Evolutionary conservation across 2,113 vertebrate species (phyloP), one percentile per base, ranked within the genome.

Genomic region (Oostethus manadensis): DNA sequence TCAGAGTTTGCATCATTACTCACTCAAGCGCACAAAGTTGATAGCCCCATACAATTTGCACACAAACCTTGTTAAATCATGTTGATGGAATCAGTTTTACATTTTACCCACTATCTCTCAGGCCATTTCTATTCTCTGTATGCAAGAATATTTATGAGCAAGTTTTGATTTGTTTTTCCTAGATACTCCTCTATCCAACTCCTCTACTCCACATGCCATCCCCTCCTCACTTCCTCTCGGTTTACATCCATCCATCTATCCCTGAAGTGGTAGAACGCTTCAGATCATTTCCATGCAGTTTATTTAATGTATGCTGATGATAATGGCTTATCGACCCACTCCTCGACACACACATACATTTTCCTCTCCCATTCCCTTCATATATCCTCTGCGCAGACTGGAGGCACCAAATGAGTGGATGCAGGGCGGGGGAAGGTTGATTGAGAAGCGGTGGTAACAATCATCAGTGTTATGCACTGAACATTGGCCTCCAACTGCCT

Each of bases 301-400:
- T 76, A 70, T 58, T 67, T 79, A 80, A 83, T 83, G 73, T 79
- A 79, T 82, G 80, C 72, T 77, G 76, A 79, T 77, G 76, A 84
- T 86, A 81, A 84, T 76, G 77, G 74, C 74, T 76, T 71, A 81
- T 84, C 76, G 76, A 83, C 79, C 67, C 46, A 74, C 82, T 82
- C 77, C 78, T 78, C 69, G 68, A 68, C 59, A 68, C 60, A 62
- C 60, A 50, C 68, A 68, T 78, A 55, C 58, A 70, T 79, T 77
- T 77, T 62, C 35, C 35, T 60, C 59, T 51, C 50, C 56, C 50
- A 3, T 26, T 77, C 60, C 9, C 16, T 67, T 43, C 56, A 21
- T 75, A 56, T 59, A 18, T 69, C 66, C 61, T 53, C 49, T 67
- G 60, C 56, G 73, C 49, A 62, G 61, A 73, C 78, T 23, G 45